Evolutionary conservation across 2,888 invertebrate species (phyloP).

Genomic region (Tetheella fluctuosa): DNA sequence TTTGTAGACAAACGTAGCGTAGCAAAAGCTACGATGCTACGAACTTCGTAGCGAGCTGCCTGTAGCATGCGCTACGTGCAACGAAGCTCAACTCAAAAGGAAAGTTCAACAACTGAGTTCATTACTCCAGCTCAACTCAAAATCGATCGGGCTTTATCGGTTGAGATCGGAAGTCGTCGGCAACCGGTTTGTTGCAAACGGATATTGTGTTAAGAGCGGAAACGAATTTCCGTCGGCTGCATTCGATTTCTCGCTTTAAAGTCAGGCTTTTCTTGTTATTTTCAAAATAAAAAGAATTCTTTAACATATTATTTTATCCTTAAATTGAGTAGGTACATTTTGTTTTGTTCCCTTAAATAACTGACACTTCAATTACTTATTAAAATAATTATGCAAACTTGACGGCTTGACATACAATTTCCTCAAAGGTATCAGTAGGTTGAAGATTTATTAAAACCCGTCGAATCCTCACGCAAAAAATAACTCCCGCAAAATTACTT

Average conservation of each 20-base stretch:
- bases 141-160: not conserved
- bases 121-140: not conserved
- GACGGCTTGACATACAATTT: too few species aligned
- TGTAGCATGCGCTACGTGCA: not conserved
- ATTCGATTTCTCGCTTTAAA: not conserved
- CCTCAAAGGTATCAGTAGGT: too few species aligned
- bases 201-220: constrained; percentile 13
- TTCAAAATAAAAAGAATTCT: too few species aligned
- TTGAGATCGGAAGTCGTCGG: constrained; percentile 8
- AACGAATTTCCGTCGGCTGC: not conserved
- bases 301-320: too few species aligned
- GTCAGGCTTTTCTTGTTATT: not conserved
- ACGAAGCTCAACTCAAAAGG: not conserved
- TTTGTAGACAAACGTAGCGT: not conserved
- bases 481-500: not conserved
- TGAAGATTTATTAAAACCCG: not conserved
- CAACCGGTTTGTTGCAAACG: constrained; percentile 11
- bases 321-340: too few species aligned
- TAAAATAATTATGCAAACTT: too few species aligned
- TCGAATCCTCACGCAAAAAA: not conserved
- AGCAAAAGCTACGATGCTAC: not conserved
- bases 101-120: constrained; percentile 1
- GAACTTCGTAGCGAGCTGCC: not conserved
- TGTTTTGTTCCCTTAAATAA: too few species aligned
- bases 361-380: too few species aligned